phyloP scores from a whole-genome alignment of 1,140 invertebrate species.

The Polypedilum vanderplanki region DNA sequence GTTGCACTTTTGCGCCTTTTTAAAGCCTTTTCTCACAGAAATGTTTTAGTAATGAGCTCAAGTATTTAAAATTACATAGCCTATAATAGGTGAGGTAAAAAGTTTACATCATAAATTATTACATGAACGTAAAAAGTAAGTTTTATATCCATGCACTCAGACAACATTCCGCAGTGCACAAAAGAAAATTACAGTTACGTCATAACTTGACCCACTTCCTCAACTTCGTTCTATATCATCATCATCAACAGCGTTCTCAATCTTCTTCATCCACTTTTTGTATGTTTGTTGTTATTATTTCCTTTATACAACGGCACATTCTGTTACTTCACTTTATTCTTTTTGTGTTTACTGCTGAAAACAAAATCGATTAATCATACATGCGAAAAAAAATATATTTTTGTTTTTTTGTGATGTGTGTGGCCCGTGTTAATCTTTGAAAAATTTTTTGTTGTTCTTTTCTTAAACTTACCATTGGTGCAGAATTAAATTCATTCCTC shows the following conservation, averaged over 20 bases:
- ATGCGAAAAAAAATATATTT: not conserved
- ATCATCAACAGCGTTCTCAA: constrained; percentile 4
- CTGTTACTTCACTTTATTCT: not conserved
- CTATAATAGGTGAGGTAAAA: too few relatives aligned
- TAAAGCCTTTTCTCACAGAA: not conserved
- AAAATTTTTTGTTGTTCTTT: too few relatives aligned
- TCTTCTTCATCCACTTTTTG: not conserved
- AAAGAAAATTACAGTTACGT: not conserved
- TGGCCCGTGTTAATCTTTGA: not conserved
- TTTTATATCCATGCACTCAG: not conserved
- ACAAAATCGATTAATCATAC: constrained; percentile 13
- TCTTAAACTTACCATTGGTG: too few relatives aligned
- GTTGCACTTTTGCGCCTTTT: constrained; percentile 10
- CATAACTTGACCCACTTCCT: not conserved
- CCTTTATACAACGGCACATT: not conserved
- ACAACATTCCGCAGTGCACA: not conserved
- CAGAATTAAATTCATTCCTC: too few relatives aligned
- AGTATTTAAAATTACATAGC: too few relatives aligned
- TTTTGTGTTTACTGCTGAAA: not conserved
- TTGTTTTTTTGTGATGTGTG: not conserved
- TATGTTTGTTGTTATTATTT: not conserved
- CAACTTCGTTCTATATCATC: not conserved
- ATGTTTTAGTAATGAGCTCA: too few relatives aligned
- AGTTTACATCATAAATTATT: too few relatives aligned
- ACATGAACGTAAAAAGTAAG: not conserved